Percentiles rank a stretch among this genome's conserved stretches.
These are phyloP conservation scores for Echiichthys vipera DNA, from an alignment of 2,797 vertebrate species.

Conservation along the genomic window DNA sequence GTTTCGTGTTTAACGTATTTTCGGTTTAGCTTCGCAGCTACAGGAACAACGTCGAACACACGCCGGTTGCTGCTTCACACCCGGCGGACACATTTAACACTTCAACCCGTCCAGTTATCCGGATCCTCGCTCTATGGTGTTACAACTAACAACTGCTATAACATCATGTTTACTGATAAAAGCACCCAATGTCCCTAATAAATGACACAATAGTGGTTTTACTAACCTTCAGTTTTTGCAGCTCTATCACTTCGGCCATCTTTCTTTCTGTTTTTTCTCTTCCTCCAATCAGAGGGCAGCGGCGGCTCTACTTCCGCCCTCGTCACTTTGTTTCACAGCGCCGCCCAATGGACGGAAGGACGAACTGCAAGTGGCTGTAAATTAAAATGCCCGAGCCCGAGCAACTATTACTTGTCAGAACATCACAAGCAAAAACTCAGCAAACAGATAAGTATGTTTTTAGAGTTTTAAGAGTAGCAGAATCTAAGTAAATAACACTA, in stretches of 20 bases:
- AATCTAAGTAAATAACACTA: too few species aligned
- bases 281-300: constrained; percentile 71
- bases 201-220: not conserved
- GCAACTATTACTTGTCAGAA: too few species aligned
- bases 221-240: constrained; percentile 83
- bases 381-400: too few species aligned
- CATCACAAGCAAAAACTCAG: too few species aligned
- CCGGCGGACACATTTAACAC: not conserved
- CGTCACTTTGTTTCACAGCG: constrained; percentile 21
- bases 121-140: rapidly evolving
- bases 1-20: rapidly evolving
- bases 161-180: rapidly evolving
- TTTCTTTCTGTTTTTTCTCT: constrained; percentile 73
- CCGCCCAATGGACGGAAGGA: not conserved
- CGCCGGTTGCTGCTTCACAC: constrained; percentile 37
- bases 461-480: too few species aligned
- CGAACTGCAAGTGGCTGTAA: not conserved
- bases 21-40: constrained; percentile 30
- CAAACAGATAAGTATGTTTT: too few species aligned
- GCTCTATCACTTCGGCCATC: constrained; percentile 82
- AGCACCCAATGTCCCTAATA: rapidly evolving
- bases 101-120: rapidly evolving
- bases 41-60: constrained; percentile 55
- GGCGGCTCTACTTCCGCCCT: constrained; percentile 17
- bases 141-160: rapidly evolving